Evolutionary conservation across 2,797 vertebrate species (phyloP).

Genomic region (Anguilla obscura): DNA sequence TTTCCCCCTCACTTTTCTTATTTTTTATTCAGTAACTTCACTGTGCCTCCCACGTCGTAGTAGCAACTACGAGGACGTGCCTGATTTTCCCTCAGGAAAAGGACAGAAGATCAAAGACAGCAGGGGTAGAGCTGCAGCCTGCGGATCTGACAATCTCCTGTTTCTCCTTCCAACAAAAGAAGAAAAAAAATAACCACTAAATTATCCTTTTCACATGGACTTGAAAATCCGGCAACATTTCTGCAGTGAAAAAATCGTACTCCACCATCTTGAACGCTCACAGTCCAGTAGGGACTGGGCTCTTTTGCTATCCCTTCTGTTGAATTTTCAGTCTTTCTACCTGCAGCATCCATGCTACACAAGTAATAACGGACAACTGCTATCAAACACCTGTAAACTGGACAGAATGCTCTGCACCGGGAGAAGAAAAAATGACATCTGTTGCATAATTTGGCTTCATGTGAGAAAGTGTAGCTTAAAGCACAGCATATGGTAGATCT

Average conservation of each 20-base stretch:
- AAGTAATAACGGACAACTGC: not conserved
- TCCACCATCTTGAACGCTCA: not conserved
- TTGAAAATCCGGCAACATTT: not conserved
- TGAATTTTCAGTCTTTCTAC: not conserved
- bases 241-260: not conserved
- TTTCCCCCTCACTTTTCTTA: not conserved
- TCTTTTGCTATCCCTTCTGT: not conserved
- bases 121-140: not conserved
- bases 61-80: not conserved
- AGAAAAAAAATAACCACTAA: not conserved
- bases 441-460: conserved; percentile 27
- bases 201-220: not conserved
- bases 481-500: conserved; percentile 15
- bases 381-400: not conserved
- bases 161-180: not conserved
- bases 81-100: not conserved
- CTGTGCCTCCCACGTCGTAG: not conserved
- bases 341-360: not conserved
- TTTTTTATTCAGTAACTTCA: not conserved
- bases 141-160: conserved; percentile 15
- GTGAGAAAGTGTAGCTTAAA: conserved; percentile 1
- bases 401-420: not conserved
- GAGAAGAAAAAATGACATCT: conserved; percentile 19
- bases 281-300: not conserved
- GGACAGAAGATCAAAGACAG: not conserved